Conservation (phyloP, 1,140 invertebrate genomes). For the Brachionus manjavacas region DNA sequence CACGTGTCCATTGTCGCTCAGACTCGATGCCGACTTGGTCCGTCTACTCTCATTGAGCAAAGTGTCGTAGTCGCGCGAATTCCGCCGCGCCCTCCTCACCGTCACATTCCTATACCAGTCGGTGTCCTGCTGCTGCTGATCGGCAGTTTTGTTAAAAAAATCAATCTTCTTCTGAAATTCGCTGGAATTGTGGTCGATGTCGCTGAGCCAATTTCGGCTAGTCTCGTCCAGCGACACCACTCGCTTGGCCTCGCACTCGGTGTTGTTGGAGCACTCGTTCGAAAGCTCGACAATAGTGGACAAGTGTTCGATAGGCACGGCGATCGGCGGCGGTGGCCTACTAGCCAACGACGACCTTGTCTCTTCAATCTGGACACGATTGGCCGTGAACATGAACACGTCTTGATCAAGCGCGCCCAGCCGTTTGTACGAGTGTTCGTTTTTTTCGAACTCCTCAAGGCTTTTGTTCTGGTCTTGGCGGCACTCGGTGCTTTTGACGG, state of each 20-base stretch:
- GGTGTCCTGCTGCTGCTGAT: neutral
- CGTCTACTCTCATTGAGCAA: neutral
- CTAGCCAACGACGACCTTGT: neutral
- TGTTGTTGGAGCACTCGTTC: conserved; percentile 13
- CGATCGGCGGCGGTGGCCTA: neutral
- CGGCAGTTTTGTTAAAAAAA: conserved; percentile 4
- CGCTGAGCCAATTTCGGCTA: neutral
- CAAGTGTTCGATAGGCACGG: too few relatives aligned
- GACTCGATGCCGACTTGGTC: neutral
- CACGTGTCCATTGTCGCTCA: neutral
- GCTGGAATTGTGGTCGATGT: neutral
- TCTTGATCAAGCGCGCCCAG: neutral
- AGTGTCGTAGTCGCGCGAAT: neutral
- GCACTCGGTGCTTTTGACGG: neutral
- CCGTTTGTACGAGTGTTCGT: neutral
- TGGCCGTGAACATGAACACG: neutral
- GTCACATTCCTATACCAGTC: neutral
- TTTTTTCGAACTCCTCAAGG: neutral
- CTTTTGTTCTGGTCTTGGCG: neutral
- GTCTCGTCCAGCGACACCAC: neutral
- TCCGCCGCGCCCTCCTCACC: neutral
- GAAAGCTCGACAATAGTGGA: conserved; percentile 8
- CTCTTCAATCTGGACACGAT: neutral
- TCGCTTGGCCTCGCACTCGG: neutral
- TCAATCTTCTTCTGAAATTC: conserved; percentile 30